Evolutionary conservation across 2,113 vertebrate species (phyloP), one percentile per base, ranked within the genome.

Genomic region (Macheiramphus alcinus): DNA sequence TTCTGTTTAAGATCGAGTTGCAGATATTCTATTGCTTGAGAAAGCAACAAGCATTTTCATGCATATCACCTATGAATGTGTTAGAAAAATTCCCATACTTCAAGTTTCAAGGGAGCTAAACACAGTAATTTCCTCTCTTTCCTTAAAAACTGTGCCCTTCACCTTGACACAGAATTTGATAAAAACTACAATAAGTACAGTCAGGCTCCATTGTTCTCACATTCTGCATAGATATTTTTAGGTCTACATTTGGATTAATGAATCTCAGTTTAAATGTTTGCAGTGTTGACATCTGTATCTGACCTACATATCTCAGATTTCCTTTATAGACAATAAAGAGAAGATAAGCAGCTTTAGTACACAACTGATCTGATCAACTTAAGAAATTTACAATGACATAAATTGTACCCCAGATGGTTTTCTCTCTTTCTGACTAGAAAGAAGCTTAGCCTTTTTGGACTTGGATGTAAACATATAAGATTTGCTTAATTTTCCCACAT

Each of bases 391-490:
- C 7, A 14, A 36, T 38, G 34, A 42, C 3, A 52, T 27, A 53
- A 72, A 36, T 26, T 67, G 4, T 45, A 67, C 23, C 10, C 4
- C 16, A 58, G 84, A 62, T 6, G 2, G 0, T 3, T 56, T 0
- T 79, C 6, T 23, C 2, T 1, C 10, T 16, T 21, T 71, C 58
- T 80, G 34, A 50, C 25, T 47, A 34, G 20, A 47, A 58, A 59
- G 20, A 45, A 36, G 2, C 4, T 36, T 80, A 66, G 25, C 8
- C 34, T 71, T 75, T 27, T 40, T 52, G 22, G 19, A 17, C 9
- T 80, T 76, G 22, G 7, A 38, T 52, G 18, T 20, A 56, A 92
- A 63, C 0, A 0, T 23, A 6, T 10, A 76, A 62, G 11, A 2
- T 32, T 63, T n/a, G 1, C 27, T 81, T 53, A 32, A 29, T 90